Percentiles rank a stretch among this genome's conserved stretches.
Conservation (phyloP, 2,113 vertebrate genomes). For the Bungarus multicinctus region DNA sequence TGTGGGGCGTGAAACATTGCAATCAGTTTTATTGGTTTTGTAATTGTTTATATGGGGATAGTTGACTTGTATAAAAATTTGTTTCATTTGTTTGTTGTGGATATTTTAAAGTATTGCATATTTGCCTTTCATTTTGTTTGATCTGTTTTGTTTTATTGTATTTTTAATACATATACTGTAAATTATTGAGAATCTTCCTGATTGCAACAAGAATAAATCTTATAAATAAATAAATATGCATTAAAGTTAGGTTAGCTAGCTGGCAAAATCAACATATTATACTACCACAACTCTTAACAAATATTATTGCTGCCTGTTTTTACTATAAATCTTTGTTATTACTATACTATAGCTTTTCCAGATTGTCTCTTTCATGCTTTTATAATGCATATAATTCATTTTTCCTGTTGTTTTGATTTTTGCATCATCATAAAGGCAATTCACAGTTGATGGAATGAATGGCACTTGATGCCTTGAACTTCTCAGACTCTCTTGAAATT, state of each 20-base stretch:
- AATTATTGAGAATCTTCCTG: background rate
- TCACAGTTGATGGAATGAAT: background rate
- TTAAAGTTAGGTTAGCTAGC: background rate
- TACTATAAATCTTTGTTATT: background rate
- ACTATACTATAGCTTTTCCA: background rate
- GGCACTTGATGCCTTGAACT: background rate
- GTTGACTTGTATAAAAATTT: background rate
- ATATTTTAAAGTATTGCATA: background rate
- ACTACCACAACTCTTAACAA: background rate
- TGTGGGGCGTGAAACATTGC: background rate
- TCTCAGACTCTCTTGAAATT: background rate
- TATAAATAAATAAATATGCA: background rate
- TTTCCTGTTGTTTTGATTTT: background rate
- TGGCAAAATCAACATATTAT: background rate
- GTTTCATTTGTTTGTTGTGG: background rate
- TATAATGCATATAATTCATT: background rate
- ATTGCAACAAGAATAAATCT: background rate
- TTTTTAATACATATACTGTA: background rate
- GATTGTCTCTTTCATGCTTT: background rate
- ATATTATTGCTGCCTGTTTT: background rate
- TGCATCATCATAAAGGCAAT: background rate
- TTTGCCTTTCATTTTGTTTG: background rate
- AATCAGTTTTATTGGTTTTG: background rate
- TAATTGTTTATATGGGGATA: background rate
- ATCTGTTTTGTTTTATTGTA: background rate